phyloP scores from a whole-genome alignment of 2,888 invertebrate species.

The Ornithoptera alexandrae region DNA sequence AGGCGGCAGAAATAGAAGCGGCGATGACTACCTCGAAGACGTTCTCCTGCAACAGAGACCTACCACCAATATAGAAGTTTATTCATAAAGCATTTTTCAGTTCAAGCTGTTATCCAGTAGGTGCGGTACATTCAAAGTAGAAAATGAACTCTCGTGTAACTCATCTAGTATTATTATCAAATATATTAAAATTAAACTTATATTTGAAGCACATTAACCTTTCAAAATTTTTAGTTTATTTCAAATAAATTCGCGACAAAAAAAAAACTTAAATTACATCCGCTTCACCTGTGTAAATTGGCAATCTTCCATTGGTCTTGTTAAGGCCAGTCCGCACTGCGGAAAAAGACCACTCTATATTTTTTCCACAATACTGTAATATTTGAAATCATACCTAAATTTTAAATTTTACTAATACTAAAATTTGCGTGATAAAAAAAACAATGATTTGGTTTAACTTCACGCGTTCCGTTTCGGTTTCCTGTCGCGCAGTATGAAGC shows the following conservation, averaged over 20 bases:
- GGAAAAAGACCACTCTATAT: neutral
- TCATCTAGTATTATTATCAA: too few species aligned
- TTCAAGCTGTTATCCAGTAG: too few species aligned
- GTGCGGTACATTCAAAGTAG: too few species aligned
- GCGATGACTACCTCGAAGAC: too few species aligned
- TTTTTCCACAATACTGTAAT: neutral
- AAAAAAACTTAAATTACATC: neutral
- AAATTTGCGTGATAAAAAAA: neutral
- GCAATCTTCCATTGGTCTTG: neutral
- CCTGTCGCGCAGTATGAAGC: neutral
- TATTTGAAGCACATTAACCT: too few species aligned
- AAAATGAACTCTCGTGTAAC: too few species aligned
- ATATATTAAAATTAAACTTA: too few species aligned
- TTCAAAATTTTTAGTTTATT: neutral
- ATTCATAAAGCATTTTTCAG: too few species aligned
- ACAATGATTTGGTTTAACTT: neutral
- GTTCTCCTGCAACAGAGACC: too few species aligned
- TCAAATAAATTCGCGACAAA: neutral
- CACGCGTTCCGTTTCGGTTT: neutral
- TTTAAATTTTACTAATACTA: neutral
- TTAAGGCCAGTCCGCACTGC: neutral
- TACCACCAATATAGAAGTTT: too few species aligned
- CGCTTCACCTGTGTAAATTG: neutral
- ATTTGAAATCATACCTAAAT: neutral
- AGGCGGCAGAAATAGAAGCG: too few species aligned